Evolutionary conservation across 1,140 invertebrate species (phyloP).

Genomic region (Luehdorfia chinensis): DNA sequence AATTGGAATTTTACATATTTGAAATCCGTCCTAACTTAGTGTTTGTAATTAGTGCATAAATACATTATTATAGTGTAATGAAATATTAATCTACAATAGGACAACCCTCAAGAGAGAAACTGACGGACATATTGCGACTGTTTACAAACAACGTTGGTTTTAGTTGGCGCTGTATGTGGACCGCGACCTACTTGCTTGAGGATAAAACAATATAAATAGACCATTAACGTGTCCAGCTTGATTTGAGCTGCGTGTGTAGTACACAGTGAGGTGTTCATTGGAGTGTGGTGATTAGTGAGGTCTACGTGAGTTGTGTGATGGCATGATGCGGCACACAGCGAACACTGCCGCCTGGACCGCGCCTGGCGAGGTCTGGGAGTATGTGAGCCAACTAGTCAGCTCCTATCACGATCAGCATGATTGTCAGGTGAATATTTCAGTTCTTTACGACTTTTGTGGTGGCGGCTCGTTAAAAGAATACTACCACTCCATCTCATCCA

Average conservation of each 20-base stretch:
- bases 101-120: too few species aligned
- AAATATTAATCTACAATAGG: too few species aligned
- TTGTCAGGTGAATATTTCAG: slow-evolving; percentile 51
- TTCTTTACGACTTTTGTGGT: slow-evolving; percentile 38
- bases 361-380: slow-evolving; percentile 71
- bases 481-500: too few species aligned
- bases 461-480: too few species aligned
- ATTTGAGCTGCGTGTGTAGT: slow-evolving; percentile 29
- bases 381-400: slow-evolving; percentile 69
- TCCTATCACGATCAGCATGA: slow-evolving; percentile 71
- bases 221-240: slow-evolving; percentile 56
- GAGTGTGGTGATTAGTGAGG: slow-evolving; percentile 27
- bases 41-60: too few species aligned
- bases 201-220: slow-evolving; percentile 76
- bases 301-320: slow-evolving; percentile 34
- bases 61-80: too few species aligned
- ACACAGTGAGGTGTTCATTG: slow-evolving; percentile 32
- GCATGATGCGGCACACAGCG: slow-evolving; percentile 68
- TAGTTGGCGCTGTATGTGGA: slow-evolving; percentile 61
- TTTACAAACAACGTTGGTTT: slow-evolving; percentile 55
- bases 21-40: too few species aligned
- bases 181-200: slow-evolving; percentile 74
- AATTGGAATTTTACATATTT: too few species aligned
- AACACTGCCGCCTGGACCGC: slow-evolving; percentile 62
- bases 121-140: slow-evolving; percentile 9